Conservation (phyloP, 1,140 invertebrate genomes). For the Drosophila subobscura region DNA sequence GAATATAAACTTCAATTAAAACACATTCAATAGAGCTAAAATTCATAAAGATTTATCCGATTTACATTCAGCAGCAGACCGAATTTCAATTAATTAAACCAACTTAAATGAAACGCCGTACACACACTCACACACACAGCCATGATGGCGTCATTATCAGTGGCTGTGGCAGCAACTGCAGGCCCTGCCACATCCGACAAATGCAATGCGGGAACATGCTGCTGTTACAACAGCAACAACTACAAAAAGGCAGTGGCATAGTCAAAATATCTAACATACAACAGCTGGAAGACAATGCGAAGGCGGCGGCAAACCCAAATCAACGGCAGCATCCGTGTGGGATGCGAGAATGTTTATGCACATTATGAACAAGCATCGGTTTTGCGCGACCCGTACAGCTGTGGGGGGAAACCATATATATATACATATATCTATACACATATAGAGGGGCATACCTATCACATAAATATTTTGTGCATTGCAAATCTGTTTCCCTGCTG, state of each 20-base stretch:
- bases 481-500: slow-evolving; percentile 63
- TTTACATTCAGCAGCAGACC: neutral
- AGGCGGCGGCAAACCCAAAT: slow-evolving; percentile 53
- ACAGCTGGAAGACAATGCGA: slow-evolving; percentile 74
- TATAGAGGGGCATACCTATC: slow-evolving; percentile 7
- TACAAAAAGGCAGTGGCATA: slow-evolving; percentile 41
- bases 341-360: slow-evolving; percentile 79
- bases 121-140: slow-evolving; percentile 6
- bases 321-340: slow-evolving; percentile 45
- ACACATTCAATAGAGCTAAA: neutral
- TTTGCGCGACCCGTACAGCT: slow-evolving; percentile 20
- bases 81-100: slow-evolving; percentile 40
- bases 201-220: slow-evolving; percentile 56
- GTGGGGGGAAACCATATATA: slow-evolving; percentile 7
- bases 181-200: slow-evolving; percentile 64
- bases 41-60: neutral
- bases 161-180: slow-evolving; percentile 45
- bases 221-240: slow-evolving; percentile 24
- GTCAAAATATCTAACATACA: slow-evolving; percentile 74
- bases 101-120: slow-evolving; percentile 54
- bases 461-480: slow-evolving; percentile 66
- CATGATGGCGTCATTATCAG: slow-evolving; percentile 58
- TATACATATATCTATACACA: no score
- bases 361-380: slow-evolving; percentile 75
- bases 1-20: neutral